Evolutionary conservation across 2,113 vertebrate genomes (phyloP).

Genomic region (Vulpes lagopus): DNA sequence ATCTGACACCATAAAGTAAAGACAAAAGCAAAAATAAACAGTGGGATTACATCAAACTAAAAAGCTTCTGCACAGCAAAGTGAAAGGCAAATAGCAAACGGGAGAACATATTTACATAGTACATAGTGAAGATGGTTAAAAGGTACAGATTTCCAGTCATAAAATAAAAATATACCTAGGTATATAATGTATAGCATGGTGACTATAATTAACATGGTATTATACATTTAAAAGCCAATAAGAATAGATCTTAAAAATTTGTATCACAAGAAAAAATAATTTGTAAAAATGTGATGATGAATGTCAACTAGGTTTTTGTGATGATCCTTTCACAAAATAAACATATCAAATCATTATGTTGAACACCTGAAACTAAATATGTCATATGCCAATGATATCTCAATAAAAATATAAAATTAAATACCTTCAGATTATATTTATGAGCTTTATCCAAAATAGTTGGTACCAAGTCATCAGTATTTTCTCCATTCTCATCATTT

Average conservation of each 20-base stretch:
- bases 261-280: neutral
- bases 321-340: slow-evolving; percentile 27
- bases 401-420: slow-evolving; percentile 38
- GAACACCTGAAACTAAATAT: neutral
- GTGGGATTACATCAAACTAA: neutral
- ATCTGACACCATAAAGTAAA: neutral
- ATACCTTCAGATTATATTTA: slow-evolving; percentile 96
- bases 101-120: neutral
- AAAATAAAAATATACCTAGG: neutral
- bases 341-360: neutral
- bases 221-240: neutral
- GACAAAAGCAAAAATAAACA: slow-evolving; percentile 6
- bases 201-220: neutral
- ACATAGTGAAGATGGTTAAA: neutral
- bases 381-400: neutral
- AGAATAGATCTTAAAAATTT: neutral
- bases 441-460: slow-evolving; percentile 94
- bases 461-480: slow-evolving; percentile 92
- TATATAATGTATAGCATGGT: neutral
- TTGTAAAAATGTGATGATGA: neutral
- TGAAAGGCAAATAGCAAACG: neutral
- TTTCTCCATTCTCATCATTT: slow-evolving; percentile 95
- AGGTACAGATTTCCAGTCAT: neutral
- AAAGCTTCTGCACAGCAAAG: neutral
- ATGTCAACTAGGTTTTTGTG: neutral